Percentiles rank a stretch among this genome's conserved stretches.
These are phyloP conservation scores for Aspidoscelis tigris DNA, from an alignment of 2,113 vertebrate species.

Conservation along the genomic window DNA sequence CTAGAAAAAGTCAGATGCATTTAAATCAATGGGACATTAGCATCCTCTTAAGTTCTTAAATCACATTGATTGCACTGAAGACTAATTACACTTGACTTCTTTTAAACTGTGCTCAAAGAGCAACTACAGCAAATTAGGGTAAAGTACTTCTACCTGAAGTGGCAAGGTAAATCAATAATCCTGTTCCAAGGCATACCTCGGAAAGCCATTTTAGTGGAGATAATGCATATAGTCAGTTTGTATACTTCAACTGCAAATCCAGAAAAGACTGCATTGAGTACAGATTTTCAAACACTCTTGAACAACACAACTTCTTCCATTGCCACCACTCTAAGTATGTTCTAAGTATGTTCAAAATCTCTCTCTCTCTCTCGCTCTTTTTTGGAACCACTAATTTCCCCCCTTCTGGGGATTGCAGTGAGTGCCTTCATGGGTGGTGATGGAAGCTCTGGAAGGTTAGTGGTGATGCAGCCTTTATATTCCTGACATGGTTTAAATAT, in stretches of 20 bases:
- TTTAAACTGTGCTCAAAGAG: neutral
- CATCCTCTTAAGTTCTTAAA: conserved; percentile 1
- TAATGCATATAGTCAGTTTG: neutral
- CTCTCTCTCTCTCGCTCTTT: too few relatives aligned
- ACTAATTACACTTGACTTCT: conserved; percentile 18
- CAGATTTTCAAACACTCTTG: too few relatives aligned
- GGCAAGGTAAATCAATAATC: neutral
- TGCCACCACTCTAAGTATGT: too few relatives aligned
- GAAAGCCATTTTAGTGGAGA: neutral
- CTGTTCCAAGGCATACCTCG: neutral
- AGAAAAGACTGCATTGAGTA: neutral
- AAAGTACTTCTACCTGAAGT: neutral
- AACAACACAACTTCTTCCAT: too few relatives aligned
- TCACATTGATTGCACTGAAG: neutral
- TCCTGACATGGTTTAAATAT: neutral
- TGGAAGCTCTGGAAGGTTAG: too few relatives aligned
- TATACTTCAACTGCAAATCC: neutral
- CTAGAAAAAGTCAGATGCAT: neutral
- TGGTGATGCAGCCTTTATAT: too few relatives aligned
- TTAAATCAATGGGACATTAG: conserved; percentile 13
- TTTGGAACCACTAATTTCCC: too few relatives aligned
- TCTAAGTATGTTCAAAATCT: too few relatives aligned
- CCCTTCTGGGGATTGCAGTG: too few relatives aligned
- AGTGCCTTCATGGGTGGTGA: too few relatives aligned
- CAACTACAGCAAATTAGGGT: neutral